Percentiles rank a stretch among this genome's conserved stretches.
Conservation (phyloP, 1,140 invertebrate genomes). For the Drosophila murphyi region DNA sequence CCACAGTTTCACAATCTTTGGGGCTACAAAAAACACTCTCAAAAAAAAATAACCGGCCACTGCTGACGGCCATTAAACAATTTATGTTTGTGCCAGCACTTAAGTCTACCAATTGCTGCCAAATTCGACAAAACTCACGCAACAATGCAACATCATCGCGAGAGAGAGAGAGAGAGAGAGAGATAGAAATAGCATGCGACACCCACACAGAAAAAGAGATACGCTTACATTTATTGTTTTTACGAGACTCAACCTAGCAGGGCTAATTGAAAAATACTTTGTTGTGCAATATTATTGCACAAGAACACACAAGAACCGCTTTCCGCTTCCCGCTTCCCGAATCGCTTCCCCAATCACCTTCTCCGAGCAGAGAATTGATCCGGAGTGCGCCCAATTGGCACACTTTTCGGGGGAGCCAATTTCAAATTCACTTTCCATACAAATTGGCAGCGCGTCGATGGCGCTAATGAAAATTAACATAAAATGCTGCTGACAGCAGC, state of each 20-base stretch:
- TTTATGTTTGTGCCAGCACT: slow-evolving; percentile 65
- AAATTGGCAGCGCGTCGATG: slow-evolving; percentile 76
- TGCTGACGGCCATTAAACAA: slow-evolving; percentile 67
- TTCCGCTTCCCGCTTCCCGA: too few relatives aligned
- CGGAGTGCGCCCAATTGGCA: slow-evolving; percentile 56
- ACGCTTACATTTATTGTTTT: slow-evolving; percentile 77
- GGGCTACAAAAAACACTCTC: slow-evolving; percentile 15
- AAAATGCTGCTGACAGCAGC: slow-evolving; percentile 82
- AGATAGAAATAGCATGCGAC: background rate
- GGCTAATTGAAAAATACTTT: slow-evolving; percentile 82
- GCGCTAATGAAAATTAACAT: slow-evolving; percentile 83
- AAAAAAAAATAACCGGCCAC: slow-evolving; percentile 20
- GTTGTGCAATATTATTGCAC: slow-evolving; percentile 74
- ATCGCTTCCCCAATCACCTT: background rate
- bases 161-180: background rate
- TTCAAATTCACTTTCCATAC: slow-evolving; percentile 82
- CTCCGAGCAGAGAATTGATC: slow-evolving; percentile 16
- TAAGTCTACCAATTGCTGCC: slow-evolving; percentile 61
- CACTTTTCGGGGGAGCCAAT: slow-evolving; percentile 59
- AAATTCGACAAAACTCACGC: slow-evolving; percentile 66
- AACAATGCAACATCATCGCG: slow-evolving; percentile 38
- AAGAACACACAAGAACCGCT: slow-evolving; percentile 1
- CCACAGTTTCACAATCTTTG: slow-evolving; percentile 39
- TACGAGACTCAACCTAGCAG: slow-evolving; percentile 52
- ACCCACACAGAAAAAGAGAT: slow-evolving; percentile 20